A percentile compares a stretch with the other conserved stretches of the same genome.
Conservation (phyloP, 1,140 invertebrate genomes). For the Megathymus violae region DNA sequence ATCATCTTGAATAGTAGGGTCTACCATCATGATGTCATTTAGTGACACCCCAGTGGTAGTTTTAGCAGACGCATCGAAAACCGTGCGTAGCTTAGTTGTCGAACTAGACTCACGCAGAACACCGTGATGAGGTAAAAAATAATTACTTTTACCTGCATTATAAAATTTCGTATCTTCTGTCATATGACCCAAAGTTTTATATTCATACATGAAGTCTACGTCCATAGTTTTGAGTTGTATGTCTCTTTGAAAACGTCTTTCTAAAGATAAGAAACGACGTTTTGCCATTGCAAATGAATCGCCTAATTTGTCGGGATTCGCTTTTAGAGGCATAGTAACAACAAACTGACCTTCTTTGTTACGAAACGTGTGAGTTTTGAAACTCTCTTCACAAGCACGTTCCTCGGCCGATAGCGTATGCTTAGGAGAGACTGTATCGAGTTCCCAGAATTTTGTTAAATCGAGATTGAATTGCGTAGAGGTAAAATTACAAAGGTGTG, state of each 20-base stretch:
- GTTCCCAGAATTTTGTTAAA: slow-evolving; percentile 25
- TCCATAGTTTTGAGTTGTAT: slow-evolving; percentile 31
- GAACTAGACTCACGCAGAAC: slow-evolving; percentile 44
- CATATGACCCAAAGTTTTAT: slow-evolving; percentile 35
- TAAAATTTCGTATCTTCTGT: neutral
- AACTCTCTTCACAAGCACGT: slow-evolving; percentile 43
- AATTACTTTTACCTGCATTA: slow-evolving; percentile 15
- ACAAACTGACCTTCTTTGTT: slow-evolving; percentile 41
- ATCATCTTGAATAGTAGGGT: slow-evolving; percentile 61
- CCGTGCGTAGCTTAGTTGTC: slow-evolving; percentile 54
- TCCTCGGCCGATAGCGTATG: slow-evolving; percentile 29
- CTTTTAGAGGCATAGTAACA: slow-evolving; percentile 43
- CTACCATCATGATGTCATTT: slow-evolving; percentile 52
- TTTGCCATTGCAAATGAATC: slow-evolving; percentile 33
- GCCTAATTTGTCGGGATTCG: slow-evolving; percentile 26
- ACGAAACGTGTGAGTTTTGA: slow-evolving; percentile 36
- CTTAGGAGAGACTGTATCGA: slow-evolving; percentile 15
- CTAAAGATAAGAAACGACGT: slow-evolving; percentile 34
- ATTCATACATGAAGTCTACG: slow-evolving; percentile 40
- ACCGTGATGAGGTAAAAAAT: slow-evolving; percentile 67
- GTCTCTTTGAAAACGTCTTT: slow-evolving; percentile 34
- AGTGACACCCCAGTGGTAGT: slow-evolving; percentile 48
- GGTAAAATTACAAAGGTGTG: slow-evolving; percentile 37
- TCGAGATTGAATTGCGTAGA: neutral
- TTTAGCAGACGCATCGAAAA: slow-evolving; percentile 57